A percentile compares a stretch with the other conserved stretches of the same genome.
Conservation (phyloP, 30 jellyfish, hydroid and myxozoan genomes). For the Rhopilema esculentum region DNA sequence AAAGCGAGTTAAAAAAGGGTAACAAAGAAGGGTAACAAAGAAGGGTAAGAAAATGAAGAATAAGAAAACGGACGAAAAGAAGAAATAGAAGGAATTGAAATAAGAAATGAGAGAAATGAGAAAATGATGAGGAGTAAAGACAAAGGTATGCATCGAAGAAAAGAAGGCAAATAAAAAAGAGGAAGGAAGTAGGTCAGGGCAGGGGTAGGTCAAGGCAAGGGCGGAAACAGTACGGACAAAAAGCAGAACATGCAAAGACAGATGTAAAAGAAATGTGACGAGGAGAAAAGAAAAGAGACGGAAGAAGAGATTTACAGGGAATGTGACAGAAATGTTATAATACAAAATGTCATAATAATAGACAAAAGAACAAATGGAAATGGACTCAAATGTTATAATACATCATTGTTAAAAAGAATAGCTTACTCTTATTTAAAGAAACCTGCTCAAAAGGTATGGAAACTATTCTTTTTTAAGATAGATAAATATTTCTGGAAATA, state of each 20-base stretch:
- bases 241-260: too few species aligned
- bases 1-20: background rate
- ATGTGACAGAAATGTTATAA: too few species aligned
- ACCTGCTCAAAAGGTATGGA: too few species aligned
- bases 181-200: background rate
- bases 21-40: background rate
- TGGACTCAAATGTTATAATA: background rate
- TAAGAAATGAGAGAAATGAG: background rate
- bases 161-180: background rate
- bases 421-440: too few species aligned
- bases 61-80: background rate
- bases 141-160: background rate
- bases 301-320: too few species aligned
- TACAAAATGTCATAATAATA: too few species aligned
- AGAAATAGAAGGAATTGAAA: background rate
- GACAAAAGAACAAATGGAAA: background rate
- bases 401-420: too few species aligned
- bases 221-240: too few species aligned
- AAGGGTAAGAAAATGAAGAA: background rate
- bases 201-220: background rate
- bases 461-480: too few species aligned
- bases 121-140: background rate
- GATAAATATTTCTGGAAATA: too few species aligned
- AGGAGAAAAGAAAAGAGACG: too few species aligned
- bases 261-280: too few species aligned